Evolutionary conservation across 2,888 invertebrate genomes (phyloP).

Genomic region (Halictus quadricinctus): DNA sequence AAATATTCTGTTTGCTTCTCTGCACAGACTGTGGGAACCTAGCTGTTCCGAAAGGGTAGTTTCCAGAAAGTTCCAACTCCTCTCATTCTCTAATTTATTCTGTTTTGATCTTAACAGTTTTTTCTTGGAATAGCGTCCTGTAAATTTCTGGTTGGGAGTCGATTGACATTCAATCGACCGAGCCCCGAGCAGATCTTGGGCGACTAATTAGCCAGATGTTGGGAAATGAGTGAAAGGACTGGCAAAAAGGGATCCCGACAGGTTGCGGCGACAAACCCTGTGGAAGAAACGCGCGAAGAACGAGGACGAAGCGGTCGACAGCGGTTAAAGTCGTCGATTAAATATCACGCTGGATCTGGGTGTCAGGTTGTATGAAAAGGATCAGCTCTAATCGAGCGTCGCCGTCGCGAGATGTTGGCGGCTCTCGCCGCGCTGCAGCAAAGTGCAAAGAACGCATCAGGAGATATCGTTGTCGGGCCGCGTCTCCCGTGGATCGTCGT

Average conservation of each 20-base stretch:
- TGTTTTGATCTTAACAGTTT: not conserved
- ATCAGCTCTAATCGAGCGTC: conserved; percentile 34
- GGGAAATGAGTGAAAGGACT: not conserved
- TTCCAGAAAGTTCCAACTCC: not conserved
- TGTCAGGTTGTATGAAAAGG: conserved; percentile 26
- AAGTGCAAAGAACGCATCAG: conserved; percentile 26
- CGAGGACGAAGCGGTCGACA: not conserved
- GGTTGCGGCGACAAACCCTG: not conserved
- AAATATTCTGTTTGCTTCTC: too few species aligned
- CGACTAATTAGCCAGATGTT: not conserved
- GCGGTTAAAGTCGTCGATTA: not conserved
- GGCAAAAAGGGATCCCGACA: not conserved
- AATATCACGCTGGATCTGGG: conserved; percentile 4
- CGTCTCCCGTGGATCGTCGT: conserved; percentile 43
- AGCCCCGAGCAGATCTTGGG: not conserved
- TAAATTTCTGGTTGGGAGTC: not conserved
- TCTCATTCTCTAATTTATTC: not conserved
- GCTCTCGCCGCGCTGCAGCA: not conserved
- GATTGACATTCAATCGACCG: not conserved
- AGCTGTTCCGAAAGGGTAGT: not conserved
- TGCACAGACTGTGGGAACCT: too few species aligned
- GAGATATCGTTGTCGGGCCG: conserved; percentile 49
- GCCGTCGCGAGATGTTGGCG: conserved; percentile 2
- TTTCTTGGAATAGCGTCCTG: too few species aligned
- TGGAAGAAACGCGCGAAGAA: conserved; percentile 1